Conservation (phyloP, 2,113 vertebrate species). For the Xenopus tropicalis region DNA sequence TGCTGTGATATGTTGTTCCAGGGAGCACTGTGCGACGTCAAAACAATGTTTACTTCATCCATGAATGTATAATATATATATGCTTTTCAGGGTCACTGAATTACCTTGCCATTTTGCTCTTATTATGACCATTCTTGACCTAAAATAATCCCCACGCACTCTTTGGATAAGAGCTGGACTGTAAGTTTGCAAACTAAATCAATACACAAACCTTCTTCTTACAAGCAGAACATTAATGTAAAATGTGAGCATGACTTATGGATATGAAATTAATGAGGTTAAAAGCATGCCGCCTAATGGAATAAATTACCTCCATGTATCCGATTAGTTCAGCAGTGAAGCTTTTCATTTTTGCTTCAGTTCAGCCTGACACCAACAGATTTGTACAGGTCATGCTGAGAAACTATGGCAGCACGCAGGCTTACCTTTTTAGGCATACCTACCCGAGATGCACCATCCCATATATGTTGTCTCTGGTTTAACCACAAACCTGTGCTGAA, state of each 20-base stretch:
- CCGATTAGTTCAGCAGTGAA: constrained; percentile 16
- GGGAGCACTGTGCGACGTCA: too few relatives aligned
- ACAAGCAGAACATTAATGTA: constrained; percentile 12
- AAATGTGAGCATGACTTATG: constrained; percentile 25
- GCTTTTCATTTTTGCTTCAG: not conserved
- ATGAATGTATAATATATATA: too few relatives aligned
- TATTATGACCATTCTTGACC: not conserved
- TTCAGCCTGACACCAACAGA: not conserved
- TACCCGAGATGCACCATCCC: not conserved
- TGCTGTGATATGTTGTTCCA: too few relatives aligned
- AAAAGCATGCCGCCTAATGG: constrained; percentile 24
- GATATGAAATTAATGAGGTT: constrained; percentile 33
- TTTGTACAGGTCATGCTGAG: constrained; percentile 8
- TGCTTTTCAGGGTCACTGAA: too few relatives aligned
- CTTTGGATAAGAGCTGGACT: not conserved
- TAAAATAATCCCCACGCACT: not conserved
- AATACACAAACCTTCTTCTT: not conserved
- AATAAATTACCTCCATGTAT: constrained; percentile 24
- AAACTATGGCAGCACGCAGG: not conserved
- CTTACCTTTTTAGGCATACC: not conserved
- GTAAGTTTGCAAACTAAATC: not conserved
- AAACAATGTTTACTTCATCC: too few relatives aligned
- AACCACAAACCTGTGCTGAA: too few relatives aligned
- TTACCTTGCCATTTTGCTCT: not conserved
- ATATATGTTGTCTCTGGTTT: not conserved